phyloP scores from a whole-genome alignment of 2,797 vertebrate genomes.

The Cephalopachus bancanus region DNA sequence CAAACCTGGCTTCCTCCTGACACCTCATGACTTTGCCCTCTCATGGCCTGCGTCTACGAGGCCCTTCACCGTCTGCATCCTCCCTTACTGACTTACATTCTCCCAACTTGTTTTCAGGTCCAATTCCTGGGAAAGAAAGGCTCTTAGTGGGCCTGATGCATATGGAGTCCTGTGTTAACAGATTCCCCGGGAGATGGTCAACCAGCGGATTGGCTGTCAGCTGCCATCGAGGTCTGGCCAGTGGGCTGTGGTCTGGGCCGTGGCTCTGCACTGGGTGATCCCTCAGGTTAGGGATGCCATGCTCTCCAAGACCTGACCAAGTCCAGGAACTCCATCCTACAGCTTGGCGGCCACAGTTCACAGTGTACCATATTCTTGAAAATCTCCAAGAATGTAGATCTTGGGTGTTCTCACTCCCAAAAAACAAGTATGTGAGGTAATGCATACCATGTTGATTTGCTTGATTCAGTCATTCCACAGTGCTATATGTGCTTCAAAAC shows the following conservation, averaged over 20 bases:
- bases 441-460: background rate
- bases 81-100: background rate
- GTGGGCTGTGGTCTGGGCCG: background rate
- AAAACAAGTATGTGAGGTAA: background rate
- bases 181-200: background rate
- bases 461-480: background rate
- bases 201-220: accelerated
- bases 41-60: background rate
- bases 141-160: background rate
- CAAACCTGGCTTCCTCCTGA: background rate
- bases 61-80: background rate
- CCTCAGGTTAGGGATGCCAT: accelerated
- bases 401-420: too few relatives aligned
- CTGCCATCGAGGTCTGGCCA: background rate
- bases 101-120: background rate
- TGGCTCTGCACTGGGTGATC: background rate
- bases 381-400: background rate
- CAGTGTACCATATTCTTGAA: background rate
- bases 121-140: background rate
- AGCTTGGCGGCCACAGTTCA: background rate
- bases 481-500: background rate
- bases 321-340: background rate
- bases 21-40: background rate
- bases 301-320: background rate
- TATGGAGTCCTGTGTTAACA: background rate